These are phyloP conservation scores for Dryadula phaetusa DNA, from an alignment of 2,888 invertebrate species.

Conservation along the genomic window DNA sequence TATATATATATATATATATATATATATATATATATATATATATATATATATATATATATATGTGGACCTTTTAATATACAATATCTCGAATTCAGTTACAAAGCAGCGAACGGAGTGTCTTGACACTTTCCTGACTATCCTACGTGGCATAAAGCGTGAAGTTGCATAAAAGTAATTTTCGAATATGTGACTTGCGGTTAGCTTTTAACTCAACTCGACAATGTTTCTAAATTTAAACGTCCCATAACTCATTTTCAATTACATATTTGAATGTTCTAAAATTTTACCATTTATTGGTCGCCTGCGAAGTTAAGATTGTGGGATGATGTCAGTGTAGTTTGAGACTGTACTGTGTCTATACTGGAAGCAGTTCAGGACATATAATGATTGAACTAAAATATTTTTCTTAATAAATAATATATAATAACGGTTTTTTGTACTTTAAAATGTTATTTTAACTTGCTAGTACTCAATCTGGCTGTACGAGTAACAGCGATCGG, in stretches of 20 bases:
- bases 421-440: neutral
- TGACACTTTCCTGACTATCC: too few species aligned
- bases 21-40: too few species aligned
- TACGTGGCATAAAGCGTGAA: too few species aligned
- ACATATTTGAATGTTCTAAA: slow-evolving; percentile 10
- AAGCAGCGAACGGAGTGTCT: too few species aligned
- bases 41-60: too few species aligned
- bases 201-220: neutral
- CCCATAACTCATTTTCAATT: slow-evolving; percentile 18
- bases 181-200: neutral
- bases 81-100: too few species aligned
- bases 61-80: too few species aligned
- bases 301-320: slow-evolving; percentile 20
- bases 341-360: slow-evolving; percentile 19
- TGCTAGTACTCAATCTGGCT: too few species aligned
- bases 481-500: too few species aligned
- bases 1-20: too few species aligned
- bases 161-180: too few species aligned
- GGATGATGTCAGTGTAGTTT: slow-evolving; percentile 18
- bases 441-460: too few species aligned
- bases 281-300: slow-evolving; percentile 18
- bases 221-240: neutral
- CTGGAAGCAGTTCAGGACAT: neutral
- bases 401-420: neutral
- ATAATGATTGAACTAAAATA: neutral